Conservation (phyloP, 2,888 invertebrate genomes). For the Pseudococcus longispinus region DNA sequence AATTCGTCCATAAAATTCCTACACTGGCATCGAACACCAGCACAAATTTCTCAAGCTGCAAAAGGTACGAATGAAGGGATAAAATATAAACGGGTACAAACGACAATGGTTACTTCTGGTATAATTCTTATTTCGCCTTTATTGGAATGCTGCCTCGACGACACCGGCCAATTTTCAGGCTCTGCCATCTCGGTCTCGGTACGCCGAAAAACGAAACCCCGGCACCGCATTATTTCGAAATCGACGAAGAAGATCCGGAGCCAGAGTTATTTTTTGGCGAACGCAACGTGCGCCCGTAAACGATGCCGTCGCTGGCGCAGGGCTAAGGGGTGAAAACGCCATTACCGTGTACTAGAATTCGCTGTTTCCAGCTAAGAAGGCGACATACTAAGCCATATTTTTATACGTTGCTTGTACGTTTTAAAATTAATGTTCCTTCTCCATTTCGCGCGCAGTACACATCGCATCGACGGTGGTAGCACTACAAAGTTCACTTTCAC, state of each 20-base stretch:
- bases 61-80: background rate
- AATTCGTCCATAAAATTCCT: no score
- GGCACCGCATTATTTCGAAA: background rate
- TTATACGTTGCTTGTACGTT: slow-evolving; percentile 24
- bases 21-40: no score
- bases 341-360: slow-evolving; percentile 34
- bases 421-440: slow-evolving; percentile 30
- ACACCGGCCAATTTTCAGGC: background rate
- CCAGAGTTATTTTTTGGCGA: background rate
- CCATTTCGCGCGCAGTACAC: background rate
- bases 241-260: slow-evolving; percentile 3
- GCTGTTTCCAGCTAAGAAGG: slow-evolving; percentile 26
- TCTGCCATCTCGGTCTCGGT: no score
- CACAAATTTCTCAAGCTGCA: no score
- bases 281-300: background rate
- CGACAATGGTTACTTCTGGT: background rate
- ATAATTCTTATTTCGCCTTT: background rate
- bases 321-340: background rate
- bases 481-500: slow-evolving; percentile 6
- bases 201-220: background rate
- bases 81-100: background rate
- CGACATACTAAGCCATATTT: slow-evolving; percentile 34
- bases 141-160: background rate
- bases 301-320: background rate
- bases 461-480: background rate